Evolutionary conservation across 2,888 invertebrate genomes (phyloP).

Genomic region (Drosophila ezoana): DNA sequence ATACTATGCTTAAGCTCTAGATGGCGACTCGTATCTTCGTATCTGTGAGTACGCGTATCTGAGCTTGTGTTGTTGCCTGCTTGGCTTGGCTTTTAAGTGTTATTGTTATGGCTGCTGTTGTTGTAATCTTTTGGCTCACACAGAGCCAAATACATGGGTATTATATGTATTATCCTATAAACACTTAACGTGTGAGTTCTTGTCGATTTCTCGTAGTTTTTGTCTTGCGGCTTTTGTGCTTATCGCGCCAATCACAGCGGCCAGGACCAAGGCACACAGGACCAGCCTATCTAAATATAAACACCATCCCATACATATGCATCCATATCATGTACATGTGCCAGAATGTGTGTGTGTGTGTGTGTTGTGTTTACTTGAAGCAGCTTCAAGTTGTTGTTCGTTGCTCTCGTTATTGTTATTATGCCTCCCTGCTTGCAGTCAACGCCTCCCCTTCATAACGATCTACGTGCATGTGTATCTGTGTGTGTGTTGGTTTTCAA

Average conservation of each 20-base stretch:
- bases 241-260: conserved; percentile 67
- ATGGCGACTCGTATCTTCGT: background rate
- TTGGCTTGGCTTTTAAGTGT: conserved; percentile 54
- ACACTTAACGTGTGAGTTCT: conserved; percentile 74
- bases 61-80: conserved; percentile 36
- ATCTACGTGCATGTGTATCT: conserved; percentile 27
- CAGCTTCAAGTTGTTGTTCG: conserved; percentile 64
- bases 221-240: conserved; percentile 67
- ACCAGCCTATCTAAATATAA: conserved; percentile 49
- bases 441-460: conserved; percentile 24
- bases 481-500: conserved; percentile 46
- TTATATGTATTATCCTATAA: conserved; percentile 66
- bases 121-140: conserved; percentile 35
- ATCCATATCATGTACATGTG: background rate
- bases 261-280: conserved; percentile 28
- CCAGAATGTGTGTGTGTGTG: conserved; percentile 11
- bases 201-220: conserved; percentile 56
- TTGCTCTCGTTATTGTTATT: conserved; percentile 72
- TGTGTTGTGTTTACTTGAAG: conserved; percentile 47
- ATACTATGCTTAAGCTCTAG: conserved; percentile 15
- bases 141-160: conserved; percentile 18
- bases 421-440: conserved; percentile 44
- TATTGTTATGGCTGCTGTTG: conserved; percentile 59
- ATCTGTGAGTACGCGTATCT: conserved; percentile 47
- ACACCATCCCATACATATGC: conserved; percentile 20